A percentile compares a stretch with the other conserved stretches of the same genome.
These are phyloP conservation scores for Itoplectis maculator DNA, from an alignment of 2,888 invertebrate genomes.

Conservation along the genomic window DNA sequence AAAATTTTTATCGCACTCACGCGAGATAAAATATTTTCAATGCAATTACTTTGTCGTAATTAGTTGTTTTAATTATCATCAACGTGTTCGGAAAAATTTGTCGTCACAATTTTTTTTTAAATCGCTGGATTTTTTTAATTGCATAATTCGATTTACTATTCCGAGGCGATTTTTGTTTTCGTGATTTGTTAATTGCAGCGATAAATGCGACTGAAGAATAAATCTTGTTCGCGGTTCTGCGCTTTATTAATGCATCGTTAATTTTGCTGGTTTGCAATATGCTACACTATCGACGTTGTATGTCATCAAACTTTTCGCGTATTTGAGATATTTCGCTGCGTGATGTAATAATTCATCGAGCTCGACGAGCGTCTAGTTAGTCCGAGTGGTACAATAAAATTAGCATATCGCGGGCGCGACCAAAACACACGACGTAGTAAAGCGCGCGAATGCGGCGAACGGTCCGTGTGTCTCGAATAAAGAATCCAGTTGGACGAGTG, in stretches of 20 bases:
- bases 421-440: slow-evolving; percentile 54
- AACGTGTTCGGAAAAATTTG: background rate
- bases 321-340: background rate
- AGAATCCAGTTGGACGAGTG: slow-evolving; percentile 57
- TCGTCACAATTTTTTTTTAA: background rate
- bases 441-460: slow-evolving; percentile 20
- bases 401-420: slow-evolving; percentile 66
- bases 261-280: background rate
- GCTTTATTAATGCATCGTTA: background rate
- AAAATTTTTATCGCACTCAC: background rate
- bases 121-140: background rate
- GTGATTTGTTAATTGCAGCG: too few relatives aligned
- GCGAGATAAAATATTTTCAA: background rate
- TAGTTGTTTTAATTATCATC: background rate
- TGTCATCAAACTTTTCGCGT: background rate
- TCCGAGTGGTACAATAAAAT: slow-evolving; percentile 67
- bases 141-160: background rate
- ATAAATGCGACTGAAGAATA: background rate
- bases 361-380: slow-evolving; percentile 54
- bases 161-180: too few relatives aligned
- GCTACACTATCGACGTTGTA: background rate
- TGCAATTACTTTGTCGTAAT: background rate
- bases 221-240: background rate
- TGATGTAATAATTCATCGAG: slow-evolving; percentile 45
- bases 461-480: slow-evolving; percentile 52